These are phyloP conservation scores for Stenchaetothrips biformis DNA, from an alignment of 2,888 invertebrate species.

Conservation along the genomic window DNA sequence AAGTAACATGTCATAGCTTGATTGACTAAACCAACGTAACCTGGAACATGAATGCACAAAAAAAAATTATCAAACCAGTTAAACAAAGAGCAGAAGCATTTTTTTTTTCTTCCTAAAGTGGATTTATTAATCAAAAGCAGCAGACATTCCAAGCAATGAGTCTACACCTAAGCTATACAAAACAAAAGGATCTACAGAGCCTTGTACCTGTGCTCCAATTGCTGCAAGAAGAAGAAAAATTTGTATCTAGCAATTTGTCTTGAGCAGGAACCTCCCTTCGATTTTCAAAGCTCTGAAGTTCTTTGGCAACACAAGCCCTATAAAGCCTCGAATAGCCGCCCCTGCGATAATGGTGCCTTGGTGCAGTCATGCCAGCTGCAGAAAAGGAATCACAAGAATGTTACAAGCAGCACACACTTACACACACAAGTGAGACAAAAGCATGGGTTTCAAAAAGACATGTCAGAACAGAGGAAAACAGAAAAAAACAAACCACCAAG, in stretches of 20 bases:
- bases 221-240: neutral
- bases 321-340: neutral
- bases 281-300: neutral
- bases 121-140: neutral
- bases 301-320: neutral
- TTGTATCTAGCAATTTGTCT: neutral
- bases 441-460: too few relatives aligned
- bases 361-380: too few relatives aligned
- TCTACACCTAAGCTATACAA: neutral
- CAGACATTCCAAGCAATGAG: neutral
- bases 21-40: constrained; percentile 76
- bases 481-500: too few relatives aligned
- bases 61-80: neutral
- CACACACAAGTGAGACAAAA: too few relatives aligned
- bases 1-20: constrained; percentile 91
- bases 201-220: neutral
- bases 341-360: too few relatives aligned
- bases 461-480: too few relatives aligned
- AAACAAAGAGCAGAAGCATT: neutral
- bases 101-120: neutral
- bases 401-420: too few relatives aligned
- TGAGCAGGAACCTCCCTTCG: neutral
- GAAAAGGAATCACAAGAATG: too few relatives aligned
- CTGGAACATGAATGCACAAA: constrained; percentile 41
- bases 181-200: neutral